phyloP scores from a whole-genome alignment of 1,140 invertebrate genomes.

The Hyposmocoma kahamanoa region DNA sequence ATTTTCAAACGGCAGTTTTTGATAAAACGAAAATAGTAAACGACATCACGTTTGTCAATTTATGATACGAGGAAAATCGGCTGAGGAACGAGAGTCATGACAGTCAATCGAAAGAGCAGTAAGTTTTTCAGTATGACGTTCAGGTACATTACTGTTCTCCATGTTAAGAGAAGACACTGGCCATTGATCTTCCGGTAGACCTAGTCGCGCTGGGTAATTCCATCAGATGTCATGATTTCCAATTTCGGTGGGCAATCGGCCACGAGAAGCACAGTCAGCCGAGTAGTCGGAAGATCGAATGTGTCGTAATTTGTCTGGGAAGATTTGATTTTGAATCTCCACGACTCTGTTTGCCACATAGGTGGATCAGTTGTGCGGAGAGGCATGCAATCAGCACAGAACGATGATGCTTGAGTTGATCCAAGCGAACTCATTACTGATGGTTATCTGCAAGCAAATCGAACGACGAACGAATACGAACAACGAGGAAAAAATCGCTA shows the following conservation, averaged over 20 bases:
- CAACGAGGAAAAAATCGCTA: background rate
- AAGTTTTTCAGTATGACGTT: background rate
- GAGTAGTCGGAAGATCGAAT: slow-evolving; percentile 1
- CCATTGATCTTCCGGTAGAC: background rate
- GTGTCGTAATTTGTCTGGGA: background rate
- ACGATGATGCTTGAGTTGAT: background rate
- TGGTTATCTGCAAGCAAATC: background rate
- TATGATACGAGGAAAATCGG: background rate
- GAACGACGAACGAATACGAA: background rate
- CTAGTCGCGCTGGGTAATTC: background rate
- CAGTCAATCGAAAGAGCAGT: background rate
- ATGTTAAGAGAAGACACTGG: background rate
- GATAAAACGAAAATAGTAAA: background rate
- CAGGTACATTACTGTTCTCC: background rate
- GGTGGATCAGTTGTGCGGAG: slow-evolving; percentile 1
- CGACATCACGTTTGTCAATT: background rate
- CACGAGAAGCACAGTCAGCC: background rate
- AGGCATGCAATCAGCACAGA: slow-evolving; percentile 2
- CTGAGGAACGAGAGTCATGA: background rate
- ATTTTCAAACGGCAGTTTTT: background rate
- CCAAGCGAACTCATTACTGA: background rate
- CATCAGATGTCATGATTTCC: background rate
- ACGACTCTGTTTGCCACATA: slow-evolving; percentile 4
- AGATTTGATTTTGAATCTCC: background rate
- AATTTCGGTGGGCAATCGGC: background rate